phyloP scores from a whole-genome alignment of 2,797 vertebrate genomes.

The Acropternis orthonyx region DNA sequence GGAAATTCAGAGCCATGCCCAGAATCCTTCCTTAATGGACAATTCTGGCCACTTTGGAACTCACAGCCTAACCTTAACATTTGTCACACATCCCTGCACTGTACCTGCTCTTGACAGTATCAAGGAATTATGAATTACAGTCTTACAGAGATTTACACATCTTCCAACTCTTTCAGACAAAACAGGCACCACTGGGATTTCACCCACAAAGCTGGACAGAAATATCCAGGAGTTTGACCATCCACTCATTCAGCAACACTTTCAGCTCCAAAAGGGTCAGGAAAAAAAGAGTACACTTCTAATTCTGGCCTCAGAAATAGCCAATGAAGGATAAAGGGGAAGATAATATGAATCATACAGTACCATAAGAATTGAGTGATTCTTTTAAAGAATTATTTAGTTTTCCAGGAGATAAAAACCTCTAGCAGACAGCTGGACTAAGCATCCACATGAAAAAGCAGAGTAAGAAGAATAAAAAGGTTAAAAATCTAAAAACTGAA shows the following conservation, averaged over 20 bases:
- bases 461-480: not conserved
- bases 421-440: not conserved
- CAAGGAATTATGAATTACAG: not conserved
- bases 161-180: not conserved
- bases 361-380: not conserved
- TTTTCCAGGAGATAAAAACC: not conserved
- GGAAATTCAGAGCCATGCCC: not conserved
- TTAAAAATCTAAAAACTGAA: not conserved
- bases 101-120: not conserved
- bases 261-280: not conserved
- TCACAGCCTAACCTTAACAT: not conserved
- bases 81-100: not conserved
- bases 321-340: not conserved
- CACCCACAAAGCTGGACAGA: not conserved
- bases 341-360: not conserved
- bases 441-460: not conserved
- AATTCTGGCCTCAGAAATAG: not conserved
- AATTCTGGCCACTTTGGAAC: not conserved
- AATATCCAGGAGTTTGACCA: not conserved
- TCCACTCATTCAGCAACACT: not conserved
- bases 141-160: not conserved
- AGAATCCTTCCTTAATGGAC: not conserved
- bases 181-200: not conserved
- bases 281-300: not conserved
- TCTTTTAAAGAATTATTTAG: not conserved